A percentile compares a stretch with the other conserved stretches of the same genome.
Evolutionary conservation across 2,113 vertebrate species (phyloP).

Genomic region (Elanoides forficatus): DNA sequence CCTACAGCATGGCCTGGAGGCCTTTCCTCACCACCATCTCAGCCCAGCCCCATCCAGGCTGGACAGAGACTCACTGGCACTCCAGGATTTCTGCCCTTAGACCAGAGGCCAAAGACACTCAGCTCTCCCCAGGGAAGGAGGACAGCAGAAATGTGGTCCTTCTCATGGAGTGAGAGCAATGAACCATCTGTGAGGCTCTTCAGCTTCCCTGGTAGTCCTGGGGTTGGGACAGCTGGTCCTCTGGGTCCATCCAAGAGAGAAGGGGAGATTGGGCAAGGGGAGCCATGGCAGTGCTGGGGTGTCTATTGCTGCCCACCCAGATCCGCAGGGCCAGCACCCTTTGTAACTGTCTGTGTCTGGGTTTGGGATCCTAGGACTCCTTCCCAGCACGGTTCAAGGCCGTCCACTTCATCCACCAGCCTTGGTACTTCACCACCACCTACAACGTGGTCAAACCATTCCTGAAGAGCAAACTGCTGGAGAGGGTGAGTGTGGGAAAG

Average conservation of each 20-base stretch:
- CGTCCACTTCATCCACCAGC: conserved; percentile 93
- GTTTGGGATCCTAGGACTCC: conserved; percentile 81
- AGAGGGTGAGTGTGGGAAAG: conserved; percentile 80
- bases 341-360: neutral
- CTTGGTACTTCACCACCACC: conserved; percentile 98
- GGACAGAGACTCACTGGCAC: neutral
- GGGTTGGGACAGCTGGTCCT: neutral
- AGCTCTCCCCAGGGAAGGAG: neutral
- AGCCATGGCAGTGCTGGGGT: rapidly evolving
- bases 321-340: rapidly evolving
- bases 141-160: neutral
- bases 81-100: neutral
- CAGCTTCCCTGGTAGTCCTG: neutral
- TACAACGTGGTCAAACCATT: conserved; percentile 96
- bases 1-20: neutral
- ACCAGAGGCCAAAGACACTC: neutral
- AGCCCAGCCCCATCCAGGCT: neutral
- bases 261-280: neutral
- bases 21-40: neutral
- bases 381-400: conserved; percentile 98
- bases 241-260: neutral
- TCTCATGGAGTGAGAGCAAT: neutral
- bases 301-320: neutral
- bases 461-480: conserved; percentile 95
- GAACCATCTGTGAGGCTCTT: neutral